Evolutionary conservation across 2,113 vertebrate species (phyloP), one percentile per base, ranked within the genome.

Genomic region (Quiscalus mexicanus): DNA sequence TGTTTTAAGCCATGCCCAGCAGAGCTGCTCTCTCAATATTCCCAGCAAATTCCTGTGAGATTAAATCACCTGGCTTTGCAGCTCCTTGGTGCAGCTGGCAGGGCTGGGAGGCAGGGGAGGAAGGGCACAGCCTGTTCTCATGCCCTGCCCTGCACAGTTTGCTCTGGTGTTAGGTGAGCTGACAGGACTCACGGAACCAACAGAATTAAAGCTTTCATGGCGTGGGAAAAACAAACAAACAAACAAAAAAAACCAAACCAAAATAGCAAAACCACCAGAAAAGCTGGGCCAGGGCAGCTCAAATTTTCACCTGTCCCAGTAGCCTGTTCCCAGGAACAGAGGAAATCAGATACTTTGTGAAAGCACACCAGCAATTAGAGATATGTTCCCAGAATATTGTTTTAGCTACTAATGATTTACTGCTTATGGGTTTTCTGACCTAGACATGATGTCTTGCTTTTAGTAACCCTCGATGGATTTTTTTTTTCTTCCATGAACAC

Each of bases 391-490:
- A 93, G 92, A 94, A 90, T 71, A 27, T n/a, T 87, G 52, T 63
- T 93, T 60, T 28, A 82, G 42, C 58, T 12, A 41, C 56, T 85
- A 68, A 82, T 76, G 90, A 87, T 94, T 94, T 87, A 87, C 12
- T 6, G 42, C 35, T 87, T 28, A 5, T 22, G 77, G 65, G 23
- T 67, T 95, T 93, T 91, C 78, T 60, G 44, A 91, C 27, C 81
- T 33, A 89, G 92, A 91, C 84, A 28, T 2, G 5, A 28, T 82
- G 87, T 94, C 90, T 91, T 95, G 53, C 73, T 75, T 84, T 78
- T 75, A 94, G 82, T 84, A 78, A 75, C 74, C 15, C 7, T 59
- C 62, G 14, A 79, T 76, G 65, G 90, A 93, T 91, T 93, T 85
- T 93, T 21, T 23, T 59, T 93, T 67, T 27, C 22, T 67, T 81